These are phyloP conservation scores for Taphrorychus bicolor DNA, from an alignment of 2,888 invertebrate genomes.

Conservation along the genomic window DNA sequence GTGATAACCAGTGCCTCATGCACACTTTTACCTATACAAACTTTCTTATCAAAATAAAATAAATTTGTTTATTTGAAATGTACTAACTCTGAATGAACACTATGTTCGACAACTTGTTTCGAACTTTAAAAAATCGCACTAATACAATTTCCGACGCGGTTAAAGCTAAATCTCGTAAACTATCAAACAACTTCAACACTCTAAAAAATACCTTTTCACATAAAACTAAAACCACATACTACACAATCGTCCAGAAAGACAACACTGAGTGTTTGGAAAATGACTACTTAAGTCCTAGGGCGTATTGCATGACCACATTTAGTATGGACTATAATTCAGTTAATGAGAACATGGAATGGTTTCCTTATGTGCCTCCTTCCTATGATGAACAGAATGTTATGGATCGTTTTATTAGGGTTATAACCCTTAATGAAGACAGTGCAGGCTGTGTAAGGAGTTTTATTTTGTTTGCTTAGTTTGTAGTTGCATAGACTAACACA, in stretches of 20 bases:
- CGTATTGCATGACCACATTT: conserved; percentile 60
- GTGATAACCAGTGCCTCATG: no score
- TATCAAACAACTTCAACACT: conserved; percentile 55
- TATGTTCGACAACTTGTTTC: conserved; percentile 62
- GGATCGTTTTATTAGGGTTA: conserved; percentile 66
- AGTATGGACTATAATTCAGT: conserved; percentile 66
- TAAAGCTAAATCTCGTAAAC: conserved; percentile 55
- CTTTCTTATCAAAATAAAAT: no score
- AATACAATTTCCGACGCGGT: conserved; percentile 58
- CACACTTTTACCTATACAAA: no score
- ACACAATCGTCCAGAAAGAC: conserved; percentile 52
- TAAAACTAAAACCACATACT: conserved; percentile 56
- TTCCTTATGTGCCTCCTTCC: conserved; percentile 57
- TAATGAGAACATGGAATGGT: conserved; percentile 60
- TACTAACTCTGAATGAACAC: no score
- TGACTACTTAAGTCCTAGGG: conserved; percentile 66
- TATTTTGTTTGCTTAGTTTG: conserved; percentile 15
- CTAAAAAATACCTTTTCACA: conserved; percentile 54
- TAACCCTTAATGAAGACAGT: conserved; percentile 62
- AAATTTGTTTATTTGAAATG: no score
- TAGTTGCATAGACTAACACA: neutral
- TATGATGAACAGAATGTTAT: conserved; percentile 64
- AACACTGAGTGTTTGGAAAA: conserved; percentile 54
- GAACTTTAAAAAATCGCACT: conserved; percentile 60
- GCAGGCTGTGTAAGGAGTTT: conserved; percentile 47